These are phyloP conservation scores for Vombatus ursinus DNA, from an alignment of 2,113 vertebrate species.

Conservation along the genomic window DNA sequence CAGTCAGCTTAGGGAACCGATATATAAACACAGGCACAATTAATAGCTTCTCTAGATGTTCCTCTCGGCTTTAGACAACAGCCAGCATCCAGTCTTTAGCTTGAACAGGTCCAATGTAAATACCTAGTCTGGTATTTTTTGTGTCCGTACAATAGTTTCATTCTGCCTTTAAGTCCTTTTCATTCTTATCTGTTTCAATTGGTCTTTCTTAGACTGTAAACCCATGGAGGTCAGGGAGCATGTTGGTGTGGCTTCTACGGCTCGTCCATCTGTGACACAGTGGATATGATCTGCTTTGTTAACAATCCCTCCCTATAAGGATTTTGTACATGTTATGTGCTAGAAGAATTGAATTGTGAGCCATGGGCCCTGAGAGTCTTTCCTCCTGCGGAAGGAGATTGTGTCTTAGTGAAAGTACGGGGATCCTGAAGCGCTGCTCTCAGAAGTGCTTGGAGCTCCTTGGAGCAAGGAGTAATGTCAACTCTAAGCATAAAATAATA, in stretches of 20 bases:
- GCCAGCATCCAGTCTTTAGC: not conserved
- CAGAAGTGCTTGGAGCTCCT: constrained; percentile 3
- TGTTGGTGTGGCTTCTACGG: accelerated
- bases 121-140: not conserved
- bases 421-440: not conserved
- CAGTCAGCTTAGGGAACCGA: not conserved
- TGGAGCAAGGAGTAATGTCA: constrained; percentile 4
- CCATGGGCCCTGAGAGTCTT: not conserved
- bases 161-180: not conserved
- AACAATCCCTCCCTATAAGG: not conserved
- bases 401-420: not conserved
- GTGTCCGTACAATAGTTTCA: not conserved
- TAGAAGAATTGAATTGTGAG: not conserved
- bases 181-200: not conserved
- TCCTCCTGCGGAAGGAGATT: constrained; percentile 9
- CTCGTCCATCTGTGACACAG: not conserved
- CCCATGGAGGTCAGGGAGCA: accelerated
- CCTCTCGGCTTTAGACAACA: not conserved
- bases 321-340: not conserved
- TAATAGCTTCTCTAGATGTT: not conserved
- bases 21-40: not conserved
- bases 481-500: constrained; percentile 37
- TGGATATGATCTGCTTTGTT: not conserved
- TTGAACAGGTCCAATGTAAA: not conserved
- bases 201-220: not conserved